phyloP scores from a whole-genome alignment of 2,113 vertebrate species.

The Choloepus hoffmanni region DNA sequence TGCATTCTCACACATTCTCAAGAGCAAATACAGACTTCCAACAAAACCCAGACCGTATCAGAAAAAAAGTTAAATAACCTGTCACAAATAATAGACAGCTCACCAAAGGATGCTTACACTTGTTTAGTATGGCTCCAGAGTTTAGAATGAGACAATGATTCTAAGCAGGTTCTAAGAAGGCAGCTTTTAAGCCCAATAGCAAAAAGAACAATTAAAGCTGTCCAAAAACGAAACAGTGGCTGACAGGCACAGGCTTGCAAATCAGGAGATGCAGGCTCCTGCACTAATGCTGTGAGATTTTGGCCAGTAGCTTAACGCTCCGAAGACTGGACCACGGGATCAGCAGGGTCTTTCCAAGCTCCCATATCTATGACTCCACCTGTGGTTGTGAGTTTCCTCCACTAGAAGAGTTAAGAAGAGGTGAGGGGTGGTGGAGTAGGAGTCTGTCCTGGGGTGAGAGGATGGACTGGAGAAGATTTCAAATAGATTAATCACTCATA shows the following conservation, averaged over 20 bases:
- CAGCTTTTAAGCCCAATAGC: background rate
- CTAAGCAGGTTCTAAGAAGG: background rate
- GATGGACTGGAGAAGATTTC: background rate
- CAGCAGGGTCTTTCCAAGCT: background rate
- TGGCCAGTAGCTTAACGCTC: background rate
- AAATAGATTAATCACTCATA: background rate
- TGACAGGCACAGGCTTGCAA: background rate
- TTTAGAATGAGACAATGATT: background rate
- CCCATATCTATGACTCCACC: background rate
- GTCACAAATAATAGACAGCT: background rate
- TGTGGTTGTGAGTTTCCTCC: background rate
- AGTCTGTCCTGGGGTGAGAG: background rate
- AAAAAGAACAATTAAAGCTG: background rate
- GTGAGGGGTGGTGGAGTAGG: background rate
- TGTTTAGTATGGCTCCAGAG: background rate
- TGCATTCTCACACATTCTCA: background rate
- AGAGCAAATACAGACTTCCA: background rate
- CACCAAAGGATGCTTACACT: background rate
- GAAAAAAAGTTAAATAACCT: constrained; percentile 32
- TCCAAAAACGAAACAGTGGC: background rate
- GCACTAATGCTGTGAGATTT: background rate
- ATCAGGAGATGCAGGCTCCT: background rate
- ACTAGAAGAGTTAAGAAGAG: background rate
- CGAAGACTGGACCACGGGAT: background rate
- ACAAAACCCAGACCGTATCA: background rate